These are phyloP conservation scores for Mesitornis unicolor DNA, from an alignment of 2,113 vertebrate genomes.

Conservation along the genomic window DNA sequence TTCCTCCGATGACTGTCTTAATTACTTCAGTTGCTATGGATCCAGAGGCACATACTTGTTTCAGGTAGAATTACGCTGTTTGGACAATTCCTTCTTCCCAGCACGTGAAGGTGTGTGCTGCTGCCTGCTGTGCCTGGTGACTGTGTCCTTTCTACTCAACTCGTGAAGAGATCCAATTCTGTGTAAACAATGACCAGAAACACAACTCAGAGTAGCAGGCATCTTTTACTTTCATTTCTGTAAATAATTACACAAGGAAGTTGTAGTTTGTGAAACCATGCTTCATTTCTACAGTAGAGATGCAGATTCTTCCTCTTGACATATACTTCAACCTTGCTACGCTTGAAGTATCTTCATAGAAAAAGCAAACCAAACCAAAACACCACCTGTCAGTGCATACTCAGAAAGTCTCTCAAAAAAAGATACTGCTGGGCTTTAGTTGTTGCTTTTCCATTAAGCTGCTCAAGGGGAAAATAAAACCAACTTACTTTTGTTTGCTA, in stretches of 20 bases:
- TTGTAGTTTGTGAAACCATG: not conserved
- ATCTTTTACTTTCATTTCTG: not conserved
- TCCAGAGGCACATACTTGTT: not conserved
- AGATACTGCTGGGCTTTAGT: rapidly evolving
- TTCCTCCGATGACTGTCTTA: not conserved
- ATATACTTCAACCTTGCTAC: not conserved
- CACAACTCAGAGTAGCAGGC: not conserved
- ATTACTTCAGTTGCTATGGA: not conserved
- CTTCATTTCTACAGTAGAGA: not conserved
- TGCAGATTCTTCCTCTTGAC: not conserved
- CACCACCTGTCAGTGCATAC: not conserved
- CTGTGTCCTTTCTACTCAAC: not conserved
- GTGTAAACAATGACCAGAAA: not conserved
- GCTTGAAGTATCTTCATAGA: not conserved
- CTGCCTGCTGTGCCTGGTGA: no score
- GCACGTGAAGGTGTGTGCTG: not conserved
- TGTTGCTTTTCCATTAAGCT: not conserved
- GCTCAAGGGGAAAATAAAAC: not conserved
- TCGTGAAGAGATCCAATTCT: not conserved
- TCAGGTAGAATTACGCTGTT: not conserved
- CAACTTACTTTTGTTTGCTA: not conserved
- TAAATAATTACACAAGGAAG: not conserved
- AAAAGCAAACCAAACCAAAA: not conserved
- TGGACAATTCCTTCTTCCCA: not conserved
- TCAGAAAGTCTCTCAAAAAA: not conserved